These are phyloP conservation scores for Drosophila seclusa DNA, from an alignment of 2,888 invertebrate species.

Conservation along the genomic window DNA sequence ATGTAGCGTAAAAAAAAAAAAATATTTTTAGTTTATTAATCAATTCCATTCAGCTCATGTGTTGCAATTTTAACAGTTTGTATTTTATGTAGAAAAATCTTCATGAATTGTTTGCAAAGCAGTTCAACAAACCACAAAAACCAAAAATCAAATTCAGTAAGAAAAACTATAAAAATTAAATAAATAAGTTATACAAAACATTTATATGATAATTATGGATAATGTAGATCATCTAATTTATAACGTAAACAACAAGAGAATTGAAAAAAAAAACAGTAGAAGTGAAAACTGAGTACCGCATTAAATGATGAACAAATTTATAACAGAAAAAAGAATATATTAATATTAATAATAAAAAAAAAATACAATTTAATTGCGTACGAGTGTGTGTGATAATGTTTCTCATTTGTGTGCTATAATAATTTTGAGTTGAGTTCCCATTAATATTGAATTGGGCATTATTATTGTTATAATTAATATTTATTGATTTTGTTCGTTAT, in stretches of 20 bases:
- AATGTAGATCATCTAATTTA: conserved; percentile 68
- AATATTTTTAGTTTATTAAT: conserved; percentile 7
- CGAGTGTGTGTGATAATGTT: conserved; percentile 47
- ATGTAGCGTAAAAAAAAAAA: neutral
- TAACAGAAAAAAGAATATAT: conserved; percentile 42
- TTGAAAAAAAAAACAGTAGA: conserved; percentile 16
- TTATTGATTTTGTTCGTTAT: conserved; percentile 71
- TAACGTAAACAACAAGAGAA: conserved; percentile 22
- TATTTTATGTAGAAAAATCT: conserved; percentile 51
- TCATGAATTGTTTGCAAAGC: conserved; percentile 55
- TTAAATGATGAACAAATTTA: conserved; percentile 59
- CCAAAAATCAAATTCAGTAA: conserved; percentile 32
- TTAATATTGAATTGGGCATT: conserved; percentile 73
- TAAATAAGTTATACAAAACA: conserved; percentile 70
- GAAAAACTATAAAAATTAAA: conserved; percentile 31
- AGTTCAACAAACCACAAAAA: conserved; percentile 36
- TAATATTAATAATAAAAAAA: conserved; percentile 33
- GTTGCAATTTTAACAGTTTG: conserved; percentile 45
- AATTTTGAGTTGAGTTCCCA: conserved; percentile 66
- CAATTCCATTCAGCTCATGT: conserved; percentile 10
- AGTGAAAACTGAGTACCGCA: conserved; percentile 36
- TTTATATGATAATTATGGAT: conserved; percentile 73
- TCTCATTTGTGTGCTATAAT: conserved; percentile 46
- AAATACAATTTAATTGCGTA: conserved; percentile 70
- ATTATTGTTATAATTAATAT: conserved; percentile 64